phyloP scores from a whole-genome alignment of 2,113 vertebrate species.

The Spea multiplicata region DNA sequence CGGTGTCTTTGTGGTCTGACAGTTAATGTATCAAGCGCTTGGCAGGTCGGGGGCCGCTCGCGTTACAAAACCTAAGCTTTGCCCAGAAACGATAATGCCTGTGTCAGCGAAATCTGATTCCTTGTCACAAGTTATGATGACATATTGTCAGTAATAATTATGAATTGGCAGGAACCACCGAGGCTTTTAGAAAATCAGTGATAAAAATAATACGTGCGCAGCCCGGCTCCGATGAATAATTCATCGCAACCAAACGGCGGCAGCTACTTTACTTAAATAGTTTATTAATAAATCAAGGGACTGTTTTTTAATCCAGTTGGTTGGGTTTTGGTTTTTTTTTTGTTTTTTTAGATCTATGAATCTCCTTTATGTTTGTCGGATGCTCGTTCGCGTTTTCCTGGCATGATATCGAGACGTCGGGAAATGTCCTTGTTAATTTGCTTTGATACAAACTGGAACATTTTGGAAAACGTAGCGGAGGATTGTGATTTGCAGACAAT shows the following conservation, averaged over 20 bases:
- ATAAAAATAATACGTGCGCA: not conserved
- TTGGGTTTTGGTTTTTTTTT: not conserved
- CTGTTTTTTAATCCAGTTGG: not conserved
- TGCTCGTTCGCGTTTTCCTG: too few species aligned
- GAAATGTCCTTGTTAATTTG: too few species aligned
- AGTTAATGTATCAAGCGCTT: not conserved
- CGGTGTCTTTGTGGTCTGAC: not conserved
- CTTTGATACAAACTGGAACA: too few species aligned
- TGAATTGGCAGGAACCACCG: not conserved
- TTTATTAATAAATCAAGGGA: conserved; percentile 1
- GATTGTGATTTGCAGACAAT: too few species aligned
- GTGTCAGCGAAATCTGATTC: not conserved
- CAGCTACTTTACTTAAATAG: conserved; percentile 13
- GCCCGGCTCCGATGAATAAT: not conserved
- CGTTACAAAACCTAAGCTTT: not conserved
- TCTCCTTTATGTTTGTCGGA: not conserved
- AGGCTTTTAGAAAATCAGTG: not conserved
- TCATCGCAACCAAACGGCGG: not conserved
- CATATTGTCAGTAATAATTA: conserved; percentile 10
- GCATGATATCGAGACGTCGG: too few species aligned
- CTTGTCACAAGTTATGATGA: not conserved
- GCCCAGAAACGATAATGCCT: not conserved
- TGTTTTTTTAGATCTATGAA: not conserved
- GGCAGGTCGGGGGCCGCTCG: not conserved
- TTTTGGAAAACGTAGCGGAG: too few species aligned